These are phyloP conservation scores for Mimumesa dahlbomi DNA, from an alignment of 2,888 invertebrate genomes.

Conservation along the genomic window DNA sequence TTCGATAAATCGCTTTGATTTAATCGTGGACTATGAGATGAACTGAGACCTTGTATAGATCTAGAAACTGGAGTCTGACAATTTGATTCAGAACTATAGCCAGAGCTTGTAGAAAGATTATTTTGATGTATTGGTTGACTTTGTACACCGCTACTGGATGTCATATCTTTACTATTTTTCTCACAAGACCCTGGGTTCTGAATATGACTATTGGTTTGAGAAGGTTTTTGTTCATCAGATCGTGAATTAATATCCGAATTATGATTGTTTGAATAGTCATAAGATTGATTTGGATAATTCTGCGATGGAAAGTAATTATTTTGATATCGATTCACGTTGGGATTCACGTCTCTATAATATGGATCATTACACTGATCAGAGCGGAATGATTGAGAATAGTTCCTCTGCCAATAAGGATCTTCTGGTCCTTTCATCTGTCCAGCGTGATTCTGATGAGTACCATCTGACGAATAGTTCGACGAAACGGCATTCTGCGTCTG, in stretches of 20 bases:
- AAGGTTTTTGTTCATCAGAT: slow-evolving; percentile 56
- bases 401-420: slow-evolving; percentile 78
- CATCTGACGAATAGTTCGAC: slow-evolving; percentile 63
- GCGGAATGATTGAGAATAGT: slow-evolving; percentile 77
- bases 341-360: slow-evolving; percentile 70
- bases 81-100: slow-evolving; percentile 57
- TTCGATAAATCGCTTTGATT: slow-evolving; percentile 79
- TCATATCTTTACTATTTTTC: slow-evolving; percentile 66
- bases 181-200: slow-evolving; percentile 55
- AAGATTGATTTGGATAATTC: slow-evolving; percentile 69
- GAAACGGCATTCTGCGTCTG: slow-evolving; percentile 57
- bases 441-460: slow-evolving; percentile 60
- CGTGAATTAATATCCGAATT: slow-evolving; percentile 64
- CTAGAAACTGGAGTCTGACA: slow-evolving; percentile 52
- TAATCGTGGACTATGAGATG: slow-evolving; percentile 59
- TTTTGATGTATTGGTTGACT: slow-evolving; percentile 65
- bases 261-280: slow-evolving; percentile 68
- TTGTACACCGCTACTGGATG: slow-evolving; percentile 62
- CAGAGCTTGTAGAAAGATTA: slow-evolving; percentile 53
- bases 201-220: slow-evolving; percentile 44
- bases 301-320: slow-evolving; percentile 76
- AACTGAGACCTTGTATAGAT: slow-evolving; percentile 48
- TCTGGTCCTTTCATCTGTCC: slow-evolving; percentile 70
- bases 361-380: slow-evolving; percentile 73
- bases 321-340: slow-evolving; percentile 79